Conservation (phyloP, 2,888 invertebrate genomes). For the Steinernema hermaphroditum region DNA sequence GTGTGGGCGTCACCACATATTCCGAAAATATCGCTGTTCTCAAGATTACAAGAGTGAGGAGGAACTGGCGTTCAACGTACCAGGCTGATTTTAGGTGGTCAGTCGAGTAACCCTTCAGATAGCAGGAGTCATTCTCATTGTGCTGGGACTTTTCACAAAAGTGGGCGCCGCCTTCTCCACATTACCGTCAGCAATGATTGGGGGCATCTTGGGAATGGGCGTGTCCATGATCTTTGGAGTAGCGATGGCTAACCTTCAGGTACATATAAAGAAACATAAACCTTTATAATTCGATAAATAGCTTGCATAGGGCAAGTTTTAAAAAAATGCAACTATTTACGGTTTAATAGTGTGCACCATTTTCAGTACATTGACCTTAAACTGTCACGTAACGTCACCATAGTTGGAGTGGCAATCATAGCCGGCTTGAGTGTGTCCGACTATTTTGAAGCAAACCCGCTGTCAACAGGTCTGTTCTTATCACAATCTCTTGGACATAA, state of each 20-base stretch:
- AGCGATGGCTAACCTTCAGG: constrained; percentile 55
- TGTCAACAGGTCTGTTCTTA: constrained; percentile 32
- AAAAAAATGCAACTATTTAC: no score
- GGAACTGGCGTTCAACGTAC: background rate
- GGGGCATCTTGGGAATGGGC: constrained; percentile 59
- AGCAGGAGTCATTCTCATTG: constrained; percentile 54
- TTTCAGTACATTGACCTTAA: constrained; percentile 42
- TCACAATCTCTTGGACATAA: background rate
- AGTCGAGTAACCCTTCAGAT: constrained; percentile 58
- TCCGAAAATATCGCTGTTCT: constrained; percentile 84
- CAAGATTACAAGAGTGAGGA: constrained; percentile 77
- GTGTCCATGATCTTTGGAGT: constrained; percentile 62
- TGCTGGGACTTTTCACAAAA: constrained; percentile 55
- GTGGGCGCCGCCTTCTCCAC: constrained; percentile 57
- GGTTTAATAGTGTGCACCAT: background rate
- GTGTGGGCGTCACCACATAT: constrained; percentile 61
- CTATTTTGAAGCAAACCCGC: constrained; percentile 41
- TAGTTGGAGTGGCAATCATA: constrained; percentile 54
- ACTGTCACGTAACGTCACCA: constrained; percentile 45
- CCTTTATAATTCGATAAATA: no score
- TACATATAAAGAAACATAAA: no score
- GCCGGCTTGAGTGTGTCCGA: constrained; percentile 49
- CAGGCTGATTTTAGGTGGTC: constrained; percentile 46
- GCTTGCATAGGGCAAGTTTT: no score
- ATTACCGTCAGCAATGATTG: constrained; percentile 59